Conservation (phyloP, 2,797 vertebrate species). For the Sorex maritimensis region DNA sequence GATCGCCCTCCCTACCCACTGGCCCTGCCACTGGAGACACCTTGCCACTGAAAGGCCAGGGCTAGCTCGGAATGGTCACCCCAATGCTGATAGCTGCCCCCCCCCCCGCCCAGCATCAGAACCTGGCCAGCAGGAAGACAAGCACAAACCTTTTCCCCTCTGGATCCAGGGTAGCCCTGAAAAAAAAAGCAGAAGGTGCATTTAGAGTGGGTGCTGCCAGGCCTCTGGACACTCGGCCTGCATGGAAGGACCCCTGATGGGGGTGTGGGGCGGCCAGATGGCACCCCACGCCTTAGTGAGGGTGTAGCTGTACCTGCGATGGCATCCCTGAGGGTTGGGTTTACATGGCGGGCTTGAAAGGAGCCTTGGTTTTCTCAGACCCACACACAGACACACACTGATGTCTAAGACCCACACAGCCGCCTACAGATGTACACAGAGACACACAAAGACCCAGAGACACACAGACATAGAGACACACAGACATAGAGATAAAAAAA, state of each 20-base stretch:
- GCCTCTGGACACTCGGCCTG: too few relatives aligned
- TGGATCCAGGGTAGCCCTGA: slow-evolving; percentile 96
- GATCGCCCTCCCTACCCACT: not conserved
- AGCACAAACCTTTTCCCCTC: slow-evolving; percentile 97
- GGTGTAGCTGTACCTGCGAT: not conserved
- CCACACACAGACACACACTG: too few relatives aligned
- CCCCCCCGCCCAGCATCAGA: not conserved
- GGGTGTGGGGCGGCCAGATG: not conserved
- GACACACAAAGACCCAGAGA: too few relatives aligned
- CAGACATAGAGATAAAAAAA: too few relatives aligned
- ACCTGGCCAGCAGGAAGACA: not conserved
- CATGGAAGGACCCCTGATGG: not conserved
- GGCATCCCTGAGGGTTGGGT: not conserved
- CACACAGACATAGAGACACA: too few relatives aligned
- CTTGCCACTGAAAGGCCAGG: not conserved
- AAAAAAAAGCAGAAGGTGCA: slow-evolving; percentile 88
- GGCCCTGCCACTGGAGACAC: not conserved
- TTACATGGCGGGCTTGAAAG: not conserved
- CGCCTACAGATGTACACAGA: too few relatives aligned
- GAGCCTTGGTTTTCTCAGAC: not conserved
- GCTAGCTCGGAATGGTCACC: not conserved
- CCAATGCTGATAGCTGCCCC: not conserved
- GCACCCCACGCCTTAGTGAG: not conserved
- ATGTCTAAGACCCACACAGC: too few relatives aligned
- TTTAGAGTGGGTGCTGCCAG: not conserved